Evolutionary conservation across 2,113 vertebrate species (phyloP), one percentile per base, ranked within the genome.

Genomic region (Clinocottus analis): DNA sequence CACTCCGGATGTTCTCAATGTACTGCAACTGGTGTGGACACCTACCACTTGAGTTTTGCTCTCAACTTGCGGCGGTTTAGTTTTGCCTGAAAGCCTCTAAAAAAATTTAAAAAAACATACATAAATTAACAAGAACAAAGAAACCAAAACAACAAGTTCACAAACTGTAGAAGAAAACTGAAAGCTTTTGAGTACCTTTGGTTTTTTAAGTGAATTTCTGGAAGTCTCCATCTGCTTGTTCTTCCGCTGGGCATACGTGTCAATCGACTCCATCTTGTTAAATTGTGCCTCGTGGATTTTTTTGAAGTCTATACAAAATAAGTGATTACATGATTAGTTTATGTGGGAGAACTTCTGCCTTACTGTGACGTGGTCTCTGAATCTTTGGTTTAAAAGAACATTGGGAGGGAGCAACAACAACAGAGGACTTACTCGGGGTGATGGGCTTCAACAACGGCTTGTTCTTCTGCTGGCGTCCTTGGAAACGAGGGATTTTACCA

Each of bases 201-300:
- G 83, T 27, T 97, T 87, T 0, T 91, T 94, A 29, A 93, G 89
- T 10, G 94, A 87, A 72, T 65, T 94, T 63, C 55, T 95, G 72
- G 89, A 87, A 8, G 77, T 91, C 64, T 96, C 94, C 64, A 94
- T 89, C 68, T 93, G 90, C 84, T 93, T 97, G 14, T 88, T 95
- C 89, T 95, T 99, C 68, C 96, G 94, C 72, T 98, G 95, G 37
- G 97, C 19, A 2, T 98, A 99, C 1, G 95, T 95, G 90, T 96
- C 96, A 70, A 99, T 98, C 39, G 98, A 99, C 85, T 97, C 96
- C 97, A 99, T 97, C 93, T 97, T 97, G 84, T 95, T 96, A 71
- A 99, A 99, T 47, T 94, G 95, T 21, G 97, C 97, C 80, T 99
- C 96, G 0, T 99, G 98, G 62, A 99, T 87, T 87, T 96, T 99